These are phyloP conservation scores for Drosophila meridionalis DNA, from an alignment of 2,888 invertebrate genomes.

Conservation along the genomic window DNA sequence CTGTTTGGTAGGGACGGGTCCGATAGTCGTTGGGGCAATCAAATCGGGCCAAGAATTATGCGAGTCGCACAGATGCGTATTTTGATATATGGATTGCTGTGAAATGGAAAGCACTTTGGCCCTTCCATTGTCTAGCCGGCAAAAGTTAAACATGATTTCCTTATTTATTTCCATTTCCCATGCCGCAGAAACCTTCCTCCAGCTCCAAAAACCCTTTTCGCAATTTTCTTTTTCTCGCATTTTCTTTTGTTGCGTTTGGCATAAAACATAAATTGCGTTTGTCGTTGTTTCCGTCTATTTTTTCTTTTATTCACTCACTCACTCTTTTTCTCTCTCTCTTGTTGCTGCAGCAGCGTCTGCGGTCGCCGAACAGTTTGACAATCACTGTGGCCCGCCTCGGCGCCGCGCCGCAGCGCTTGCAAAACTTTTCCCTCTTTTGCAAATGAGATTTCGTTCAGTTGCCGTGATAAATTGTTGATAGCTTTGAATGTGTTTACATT, in stretches of 20 bases:
- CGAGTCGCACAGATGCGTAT: slow-evolving; percentile 16
- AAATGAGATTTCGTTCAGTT: slow-evolving; percentile 75
- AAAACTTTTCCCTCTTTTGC: slow-evolving; percentile 63
- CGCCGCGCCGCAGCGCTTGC: neutral
- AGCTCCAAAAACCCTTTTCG: slow-evolving; percentile 37
- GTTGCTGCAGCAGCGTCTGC: slow-evolving; percentile 27
- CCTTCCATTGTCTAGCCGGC: slow-evolving; percentile 44
- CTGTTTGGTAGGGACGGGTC: neutral
- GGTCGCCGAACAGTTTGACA: slow-evolving; percentile 58
- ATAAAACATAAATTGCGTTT: slow-evolving; percentile 66
- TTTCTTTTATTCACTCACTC: slow-evolving; percentile 7
- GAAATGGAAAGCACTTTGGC: slow-evolving; percentile 20
- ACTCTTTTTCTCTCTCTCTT: slow-evolving; percentile 12
- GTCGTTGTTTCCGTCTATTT: slow-evolving; percentile 51
- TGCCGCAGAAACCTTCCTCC: slow-evolving; percentile 21
- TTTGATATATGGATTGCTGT: slow-evolving; percentile 42
- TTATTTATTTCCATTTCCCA: slow-evolving; percentile 68
- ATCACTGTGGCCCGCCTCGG: slow-evolving; percentile 38
- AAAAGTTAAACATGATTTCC: slow-evolving; percentile 71
- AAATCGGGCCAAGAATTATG: slow-evolving; percentile 22
- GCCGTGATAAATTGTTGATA: slow-evolving; percentile 79
- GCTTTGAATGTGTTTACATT: slow-evolving; percentile 71
- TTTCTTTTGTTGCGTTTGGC: slow-evolving; percentile 35
- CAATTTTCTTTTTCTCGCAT: slow-evolving; percentile 22
- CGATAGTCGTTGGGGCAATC: slow-evolving; percentile 18